These are phyloP conservation scores for Aplocera efformata DNA, from an alignment of 2,888 invertebrate genomes.

Conservation along the genomic window DNA sequence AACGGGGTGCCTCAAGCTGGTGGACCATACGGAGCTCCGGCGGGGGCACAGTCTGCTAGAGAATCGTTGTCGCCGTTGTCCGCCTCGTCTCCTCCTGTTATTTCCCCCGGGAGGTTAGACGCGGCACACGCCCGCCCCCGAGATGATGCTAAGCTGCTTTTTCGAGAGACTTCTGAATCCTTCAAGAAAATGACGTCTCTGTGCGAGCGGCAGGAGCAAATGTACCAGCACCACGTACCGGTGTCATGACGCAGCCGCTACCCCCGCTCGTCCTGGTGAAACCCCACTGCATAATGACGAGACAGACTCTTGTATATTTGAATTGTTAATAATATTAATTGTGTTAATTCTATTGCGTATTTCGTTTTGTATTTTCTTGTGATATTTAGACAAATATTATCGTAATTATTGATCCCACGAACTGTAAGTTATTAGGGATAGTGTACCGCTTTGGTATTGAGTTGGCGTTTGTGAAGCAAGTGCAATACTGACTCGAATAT, in stretches of 20 bases:
- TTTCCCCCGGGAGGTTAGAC: constrained; percentile 69
- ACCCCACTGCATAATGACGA: constrained; percentile 47
- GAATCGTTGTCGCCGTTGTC: constrained; percentile 74
- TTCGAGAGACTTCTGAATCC: constrained; percentile 76
- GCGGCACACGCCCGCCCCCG: constrained; percentile 67
- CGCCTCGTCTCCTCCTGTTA: constrained; percentile 72
- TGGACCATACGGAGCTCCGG: constrained; percentile 63
- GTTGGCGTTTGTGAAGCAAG: constrained; percentile 66
- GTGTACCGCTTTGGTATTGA: constrained; percentile 60
- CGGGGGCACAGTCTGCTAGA: constrained; percentile 62
- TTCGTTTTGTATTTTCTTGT: constrained; percentile 80
- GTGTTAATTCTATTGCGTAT: constrained; percentile 77
- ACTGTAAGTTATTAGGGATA: constrained; percentile 76
- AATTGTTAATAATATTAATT: constrained; percentile 78
- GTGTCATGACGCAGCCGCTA: constrained; percentile 74
- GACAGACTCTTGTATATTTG: constrained; percentile 67
- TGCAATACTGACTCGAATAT: constrained; percentile 75
- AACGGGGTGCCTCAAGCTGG: constrained; percentile 59
- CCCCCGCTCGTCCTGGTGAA: constrained; percentile 68
- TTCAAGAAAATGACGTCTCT: constrained; percentile 78
- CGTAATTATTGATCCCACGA: constrained; percentile 74
- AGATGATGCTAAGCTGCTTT: constrained; percentile 75
- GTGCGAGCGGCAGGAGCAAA: constrained; percentile 76
- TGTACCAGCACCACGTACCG: constrained; percentile 78
- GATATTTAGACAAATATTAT: constrained; percentile 80